phyloP scores from a whole-genome alignment of 1,140 invertebrate genomes.

The Ostrea edulis region DNA sequence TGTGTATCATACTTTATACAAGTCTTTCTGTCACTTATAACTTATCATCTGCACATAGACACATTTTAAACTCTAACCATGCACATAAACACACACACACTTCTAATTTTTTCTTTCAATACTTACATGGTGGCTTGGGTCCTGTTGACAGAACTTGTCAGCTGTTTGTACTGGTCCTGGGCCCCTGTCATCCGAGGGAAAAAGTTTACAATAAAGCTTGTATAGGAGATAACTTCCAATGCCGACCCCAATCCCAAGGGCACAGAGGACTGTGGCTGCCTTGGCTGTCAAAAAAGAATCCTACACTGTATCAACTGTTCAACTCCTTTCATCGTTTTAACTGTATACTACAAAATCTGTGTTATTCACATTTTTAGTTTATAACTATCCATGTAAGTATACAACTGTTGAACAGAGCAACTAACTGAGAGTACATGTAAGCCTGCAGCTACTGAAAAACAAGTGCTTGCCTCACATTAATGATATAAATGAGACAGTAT shows the following conservation, averaged over 20 bases:
- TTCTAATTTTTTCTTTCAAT: not conserved
- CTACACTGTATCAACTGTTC: not conserved
- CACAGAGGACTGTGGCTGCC: conserved; percentile 69
- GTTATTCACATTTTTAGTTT: too few relatives aligned
- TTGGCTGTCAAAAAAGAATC: conserved; percentile 66
- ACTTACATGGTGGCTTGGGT: conserved; percentile 1
- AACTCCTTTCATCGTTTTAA: not conserved
- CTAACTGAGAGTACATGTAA: too few relatives aligned
- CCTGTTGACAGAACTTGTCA: not conserved
- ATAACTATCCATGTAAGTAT: too few relatives aligned
- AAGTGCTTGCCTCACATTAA: too few relatives aligned
- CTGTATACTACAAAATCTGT: not conserved
- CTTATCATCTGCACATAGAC: too few relatives aligned
- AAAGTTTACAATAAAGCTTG: conserved; percentile 65
- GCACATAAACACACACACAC: not conserved
- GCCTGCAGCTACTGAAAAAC: too few relatives aligned
- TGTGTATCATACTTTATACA: too few relatives aligned
- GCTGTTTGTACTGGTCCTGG: not conserved
- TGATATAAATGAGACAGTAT: too few relatives aligned
- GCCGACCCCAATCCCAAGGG: conserved; percentile 70
- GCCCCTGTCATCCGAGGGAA: conserved; percentile 47
- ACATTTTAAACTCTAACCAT: too few relatives aligned
- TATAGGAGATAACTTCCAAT: conserved; percentile 70
- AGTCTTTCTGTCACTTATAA: too few relatives aligned
- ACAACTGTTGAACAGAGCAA: too few relatives aligned